Evolutionary conservation across 2,888 invertebrate species (phyloP), one percentile per base, ranked within the genome.

Genomic region (Unio pictorum): DNA sequence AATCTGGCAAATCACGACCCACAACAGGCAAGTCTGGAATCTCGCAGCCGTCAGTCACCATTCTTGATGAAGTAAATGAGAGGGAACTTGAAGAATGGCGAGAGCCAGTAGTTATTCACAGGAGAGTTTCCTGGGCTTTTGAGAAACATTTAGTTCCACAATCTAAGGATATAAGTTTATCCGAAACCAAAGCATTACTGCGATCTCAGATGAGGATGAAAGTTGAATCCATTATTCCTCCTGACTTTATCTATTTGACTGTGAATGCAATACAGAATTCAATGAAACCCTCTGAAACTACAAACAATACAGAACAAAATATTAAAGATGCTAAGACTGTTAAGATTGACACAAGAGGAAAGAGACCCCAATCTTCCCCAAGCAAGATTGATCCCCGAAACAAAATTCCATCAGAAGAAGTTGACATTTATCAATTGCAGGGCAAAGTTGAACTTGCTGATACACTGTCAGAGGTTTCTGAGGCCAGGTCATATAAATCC

Each of bases 41-140:
- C 15, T 79, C 81, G 17, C 79, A 81, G 63, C 69, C 73, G 58
- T 76, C 81, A 64, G 83, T 83, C 26, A 80, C 81, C 18, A 85
- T 84, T 58, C 76, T 80, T 63, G 83, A 83, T 55, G 79, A 84
- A 57, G 76, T 75, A 3, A 76, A 78, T 23, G 82, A 78, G 8
- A 81, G 78, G n/a, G 77, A 79, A 8, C 57, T 78, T 58, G 76
- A 74, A 11, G 70, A 67, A 62, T 73, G 71, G 72, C 64, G 70
- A 23, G 73, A 73, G 59, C 80, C 76, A 30, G 28, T 73, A 45
- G 68, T 67, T 30, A 71, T 84, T 4, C 75, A 76, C 55, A 73
- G 86, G 54, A 75, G 89, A 69, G 83, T 87, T 2, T 89, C 89
- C 8, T 89, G 89, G 89, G 88, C 89, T 6, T 89, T 89, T 80